Evolutionary conservation across 2,113 vertebrate genomes (phyloP), one percentile per base, ranked within the genome.

Genomic region (Anoplopoma fimbria): DNA sequence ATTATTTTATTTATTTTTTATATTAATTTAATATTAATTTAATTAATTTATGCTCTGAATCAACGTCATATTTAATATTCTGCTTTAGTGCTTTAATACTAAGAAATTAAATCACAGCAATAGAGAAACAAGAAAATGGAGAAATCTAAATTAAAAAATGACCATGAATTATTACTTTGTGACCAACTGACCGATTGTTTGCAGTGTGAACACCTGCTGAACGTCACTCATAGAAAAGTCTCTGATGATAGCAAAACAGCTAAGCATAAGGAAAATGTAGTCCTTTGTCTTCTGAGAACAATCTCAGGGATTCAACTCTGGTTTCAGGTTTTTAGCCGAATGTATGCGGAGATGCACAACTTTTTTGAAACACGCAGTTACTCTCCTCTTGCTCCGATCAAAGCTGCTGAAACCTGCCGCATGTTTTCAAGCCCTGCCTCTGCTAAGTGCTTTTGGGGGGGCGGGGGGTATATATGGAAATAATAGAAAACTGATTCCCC

Each of bases 361-460:
- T 49, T 45, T 23, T 10, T 2, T 4, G 17, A 63, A 21, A 58
- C 49, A 31, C 6, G 67, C 73, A 38, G 51, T 14, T 57, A 1
- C 49, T 31, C 71, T 82, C 70, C 49, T 71, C 68, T 76, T 86
- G 78, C 69, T 89, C 87, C 85, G 88, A 64, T 89, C 85, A 87
- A 87, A 91, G 89, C 92, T 93, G 92, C 94, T 92, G 77, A 91
- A 91, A 69, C 84, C 82, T 94, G 88, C 38, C 75, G 91, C 94
- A 94, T 94, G 89, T 91, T 82, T 91, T 68, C 78, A 83, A 77
- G 79, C 62, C 77, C 57, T 77, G 83, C 89, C 84, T 93, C 74
- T 86, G 75, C 93, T 92, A 79, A 70, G 68, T 69, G 88, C 89
- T 92, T 87, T 88, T 92, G 90, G 91, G 63, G 42, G 38, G 69